These are phyloP conservation scores for Drosophila austrosaltans DNA, from an alignment of 2,888 invertebrate species.

Conservation along the genomic window DNA sequence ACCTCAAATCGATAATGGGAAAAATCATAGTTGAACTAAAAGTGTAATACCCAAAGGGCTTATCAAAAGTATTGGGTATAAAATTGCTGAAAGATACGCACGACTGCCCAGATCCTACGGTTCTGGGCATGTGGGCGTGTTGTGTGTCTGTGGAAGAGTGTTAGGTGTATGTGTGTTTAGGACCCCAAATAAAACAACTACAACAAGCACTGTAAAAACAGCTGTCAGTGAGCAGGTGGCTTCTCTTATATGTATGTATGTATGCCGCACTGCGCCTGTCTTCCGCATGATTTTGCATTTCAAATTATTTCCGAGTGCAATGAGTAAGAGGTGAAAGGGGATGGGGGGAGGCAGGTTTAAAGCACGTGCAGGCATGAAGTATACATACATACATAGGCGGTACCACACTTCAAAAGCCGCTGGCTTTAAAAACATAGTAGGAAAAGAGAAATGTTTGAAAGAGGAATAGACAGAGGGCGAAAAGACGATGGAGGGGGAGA, in stretches of 20 bases:
- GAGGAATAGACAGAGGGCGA: slow-evolving; percentile 21
- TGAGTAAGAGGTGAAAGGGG: slow-evolving; percentile 18
- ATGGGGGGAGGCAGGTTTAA: background rate
- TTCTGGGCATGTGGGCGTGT: slow-evolving; percentile 15
- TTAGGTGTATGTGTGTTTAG: slow-evolving; percentile 29
- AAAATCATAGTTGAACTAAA: background rate
- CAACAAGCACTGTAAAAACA: slow-evolving; percentile 25
- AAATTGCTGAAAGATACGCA: slow-evolving; percentile 49
- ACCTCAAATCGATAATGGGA: background rate
- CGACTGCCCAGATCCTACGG: slow-evolving; percentile 42
- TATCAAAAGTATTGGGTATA: slow-evolving; percentile 28
- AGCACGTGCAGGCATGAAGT: slow-evolving; percentile 50
- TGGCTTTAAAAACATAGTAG: slow-evolving; percentile 55
- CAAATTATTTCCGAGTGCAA: slow-evolving; percentile 72
- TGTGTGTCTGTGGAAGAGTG: slow-evolving; percentile 17
- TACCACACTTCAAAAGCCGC: slow-evolving; percentile 63
- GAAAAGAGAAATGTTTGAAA: slow-evolving; percentile 11
- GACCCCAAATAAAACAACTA: slow-evolving; percentile 24
- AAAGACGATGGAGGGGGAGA: background rate
- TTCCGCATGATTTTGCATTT: slow-evolving; percentile 78
- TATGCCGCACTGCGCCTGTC: slow-evolving; percentile 65
- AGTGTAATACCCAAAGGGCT: background rate
- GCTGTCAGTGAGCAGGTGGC: slow-evolving; percentile 44
- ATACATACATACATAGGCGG: slow-evolving; percentile 30
- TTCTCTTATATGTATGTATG: slow-evolving; percentile 56